A percentile compares a stretch with the other conserved stretches of the same genome.
phyloP scores from a whole-genome alignment of 2,113 vertebrate species.

The Colaptes auratus region DNA sequence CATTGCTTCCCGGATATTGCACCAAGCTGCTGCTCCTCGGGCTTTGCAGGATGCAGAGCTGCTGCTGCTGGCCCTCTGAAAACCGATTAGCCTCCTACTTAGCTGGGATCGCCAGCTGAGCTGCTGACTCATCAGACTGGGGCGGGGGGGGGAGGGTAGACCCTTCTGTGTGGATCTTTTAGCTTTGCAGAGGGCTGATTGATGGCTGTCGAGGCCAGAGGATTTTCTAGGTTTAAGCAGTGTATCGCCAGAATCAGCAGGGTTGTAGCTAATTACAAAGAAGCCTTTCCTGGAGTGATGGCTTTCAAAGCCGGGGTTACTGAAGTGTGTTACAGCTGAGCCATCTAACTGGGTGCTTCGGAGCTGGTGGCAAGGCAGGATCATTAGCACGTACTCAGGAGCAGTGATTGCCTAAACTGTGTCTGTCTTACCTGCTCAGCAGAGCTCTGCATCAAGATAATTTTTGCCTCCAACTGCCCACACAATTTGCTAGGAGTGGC shows the following conservation, averaged over 20 bases:
- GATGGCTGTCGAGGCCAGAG: background rate
- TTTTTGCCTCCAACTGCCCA: background rate
- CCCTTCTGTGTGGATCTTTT: fast-evolving
- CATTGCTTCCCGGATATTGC: background rate
- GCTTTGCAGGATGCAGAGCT: background rate
- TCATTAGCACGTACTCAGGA: background rate
- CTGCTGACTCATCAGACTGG: fast-evolving
- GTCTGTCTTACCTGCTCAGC: background rate
- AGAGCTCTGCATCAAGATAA: background rate
- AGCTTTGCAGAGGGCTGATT: background rate
- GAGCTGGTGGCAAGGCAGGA: background rate
- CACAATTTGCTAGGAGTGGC: background rate
- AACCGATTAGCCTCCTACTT: background rate
- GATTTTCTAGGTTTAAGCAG: background rate
- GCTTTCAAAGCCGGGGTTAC: background rate
- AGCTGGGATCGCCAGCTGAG: background rate
- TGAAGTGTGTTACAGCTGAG: background rate
- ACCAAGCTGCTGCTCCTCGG: background rate
- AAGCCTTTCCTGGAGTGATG: background rate
- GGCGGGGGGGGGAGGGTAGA: background rate
- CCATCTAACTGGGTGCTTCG: no score
- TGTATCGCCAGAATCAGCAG: fast-evolving
- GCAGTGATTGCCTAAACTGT: background rate
- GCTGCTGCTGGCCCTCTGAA: background rate
- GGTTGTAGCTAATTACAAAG: fast-evolving